Conservation (phyloP, 2,113 vertebrate genomes). For the Panthera uncia region DNA sequence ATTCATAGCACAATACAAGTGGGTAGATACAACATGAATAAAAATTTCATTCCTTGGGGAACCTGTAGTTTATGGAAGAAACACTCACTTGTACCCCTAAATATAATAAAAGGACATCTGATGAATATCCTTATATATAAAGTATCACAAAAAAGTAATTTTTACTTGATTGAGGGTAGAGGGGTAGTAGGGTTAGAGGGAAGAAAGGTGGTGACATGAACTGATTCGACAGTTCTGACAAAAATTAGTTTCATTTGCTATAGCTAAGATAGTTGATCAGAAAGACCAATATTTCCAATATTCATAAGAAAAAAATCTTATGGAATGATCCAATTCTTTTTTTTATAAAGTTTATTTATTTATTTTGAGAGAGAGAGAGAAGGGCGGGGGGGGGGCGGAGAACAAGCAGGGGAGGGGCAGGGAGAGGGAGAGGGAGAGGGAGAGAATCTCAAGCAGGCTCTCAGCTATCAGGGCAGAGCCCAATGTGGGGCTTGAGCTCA, state of each 20-base stretch:
- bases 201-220: neutral
- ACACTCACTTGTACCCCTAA: neutral
- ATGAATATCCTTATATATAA: neutral
- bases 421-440: too few relatives aligned
- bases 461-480: too few relatives aligned
- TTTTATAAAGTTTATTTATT: too few relatives aligned
- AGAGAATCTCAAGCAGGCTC: too few relatives aligned
- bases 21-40: neutral
- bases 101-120: neutral
- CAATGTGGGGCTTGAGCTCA: too few relatives aligned
- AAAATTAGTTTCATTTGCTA: neutral
- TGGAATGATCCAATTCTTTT: neutral
- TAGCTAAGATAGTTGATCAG: neutral
- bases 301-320: neutral
- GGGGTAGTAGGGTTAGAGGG: neutral
- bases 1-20: neutral
- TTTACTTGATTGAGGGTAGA: neutral
- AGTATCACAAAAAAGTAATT: neutral
- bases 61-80: neutral
- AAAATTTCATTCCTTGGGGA: neutral
- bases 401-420: too few relatives aligned
- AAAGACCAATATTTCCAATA: neutral
- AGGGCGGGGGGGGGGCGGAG: fast-evolving
- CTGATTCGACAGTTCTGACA: neutral
- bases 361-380: too few relatives aligned